Evolutionary conservation across 53 echinoderm and acorn worm species (phyloP).

Genomic region (Echinometra lucunter): DNA sequence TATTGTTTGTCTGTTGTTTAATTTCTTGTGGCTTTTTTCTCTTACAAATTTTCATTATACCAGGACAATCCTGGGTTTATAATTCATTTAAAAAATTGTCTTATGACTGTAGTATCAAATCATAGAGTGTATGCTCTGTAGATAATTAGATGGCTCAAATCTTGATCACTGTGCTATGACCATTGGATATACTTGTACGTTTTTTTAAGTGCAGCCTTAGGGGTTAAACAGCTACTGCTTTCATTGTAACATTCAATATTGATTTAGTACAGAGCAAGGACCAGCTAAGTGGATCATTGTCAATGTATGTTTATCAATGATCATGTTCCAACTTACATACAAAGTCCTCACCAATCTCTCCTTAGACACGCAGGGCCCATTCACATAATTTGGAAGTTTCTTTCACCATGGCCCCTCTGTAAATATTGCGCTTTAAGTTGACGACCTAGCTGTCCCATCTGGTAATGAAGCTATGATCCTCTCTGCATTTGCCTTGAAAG

Average conservation of each 20-base stretch:
- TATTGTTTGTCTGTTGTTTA: no score
- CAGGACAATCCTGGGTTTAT: background rate
- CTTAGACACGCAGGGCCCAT: background rate
- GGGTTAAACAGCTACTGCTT: conserved; percentile 2
- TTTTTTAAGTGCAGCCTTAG: background rate
- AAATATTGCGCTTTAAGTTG: no score
- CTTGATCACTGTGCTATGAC: background rate
- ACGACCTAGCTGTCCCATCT: no score
- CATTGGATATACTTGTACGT: no score
- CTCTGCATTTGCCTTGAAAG: no score
- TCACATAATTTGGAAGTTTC: no score
- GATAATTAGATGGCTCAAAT: background rate
- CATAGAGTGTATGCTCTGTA: background rate
- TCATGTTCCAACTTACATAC: conserved; percentile 35
- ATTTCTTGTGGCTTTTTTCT: background rate
- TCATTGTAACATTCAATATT: conserved; percentile 46
- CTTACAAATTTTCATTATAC: background rate
- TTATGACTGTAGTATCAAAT: background rate
- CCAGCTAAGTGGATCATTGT: conserved; percentile 52
- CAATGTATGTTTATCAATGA: conserved; percentile 37
- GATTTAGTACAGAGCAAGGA: conserved; percentile 42
- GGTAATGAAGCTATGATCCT: no score
- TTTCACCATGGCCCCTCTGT: no score
- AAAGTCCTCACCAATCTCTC: background rate
- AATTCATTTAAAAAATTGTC: background rate